Conservation (phyloP, 2,113 vertebrate species). For the Bufo bufo region DNA sequence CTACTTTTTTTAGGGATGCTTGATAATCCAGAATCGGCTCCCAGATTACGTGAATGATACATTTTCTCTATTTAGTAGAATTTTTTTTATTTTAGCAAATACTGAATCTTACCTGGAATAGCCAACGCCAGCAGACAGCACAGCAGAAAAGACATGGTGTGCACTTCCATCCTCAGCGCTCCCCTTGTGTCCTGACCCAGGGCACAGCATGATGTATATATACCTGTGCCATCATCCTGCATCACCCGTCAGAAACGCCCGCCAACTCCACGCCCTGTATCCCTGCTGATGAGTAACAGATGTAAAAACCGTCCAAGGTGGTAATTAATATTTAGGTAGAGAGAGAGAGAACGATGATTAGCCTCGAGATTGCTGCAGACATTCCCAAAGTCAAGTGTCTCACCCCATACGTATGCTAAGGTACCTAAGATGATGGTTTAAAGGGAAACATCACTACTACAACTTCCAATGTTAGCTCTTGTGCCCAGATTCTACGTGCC, state of each 20-base stretch:
- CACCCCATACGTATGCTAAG: not conserved
- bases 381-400: not conserved
- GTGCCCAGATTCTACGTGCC: too few relatives aligned
- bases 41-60: not conserved
- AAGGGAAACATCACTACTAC: not conserved
- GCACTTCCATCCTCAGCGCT: not conserved
- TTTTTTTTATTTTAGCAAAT: not conserved
- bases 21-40: not conserved
- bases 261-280: not conserved
- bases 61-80: not conserved
- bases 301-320: not conserved
- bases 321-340: constrained; percentile 44
- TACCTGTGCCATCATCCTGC: constrained; percentile 12
- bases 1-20: not conserved
- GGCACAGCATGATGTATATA: not conserved
- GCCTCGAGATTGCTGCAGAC: constrained; percentile 1
- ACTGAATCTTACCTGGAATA: constrained; percentile 34
- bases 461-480: not conserved
- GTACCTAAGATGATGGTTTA: not conserved
- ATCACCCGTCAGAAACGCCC: constrained; percentile 28
- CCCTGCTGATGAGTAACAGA: constrained; percentile 45
- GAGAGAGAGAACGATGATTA: not conserved
- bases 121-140: constrained; percentile 14
- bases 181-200: not conserved
- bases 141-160: not conserved